Conservation (phyloP, 2,113 vertebrate species). For the Rattus rattus region DNA sequence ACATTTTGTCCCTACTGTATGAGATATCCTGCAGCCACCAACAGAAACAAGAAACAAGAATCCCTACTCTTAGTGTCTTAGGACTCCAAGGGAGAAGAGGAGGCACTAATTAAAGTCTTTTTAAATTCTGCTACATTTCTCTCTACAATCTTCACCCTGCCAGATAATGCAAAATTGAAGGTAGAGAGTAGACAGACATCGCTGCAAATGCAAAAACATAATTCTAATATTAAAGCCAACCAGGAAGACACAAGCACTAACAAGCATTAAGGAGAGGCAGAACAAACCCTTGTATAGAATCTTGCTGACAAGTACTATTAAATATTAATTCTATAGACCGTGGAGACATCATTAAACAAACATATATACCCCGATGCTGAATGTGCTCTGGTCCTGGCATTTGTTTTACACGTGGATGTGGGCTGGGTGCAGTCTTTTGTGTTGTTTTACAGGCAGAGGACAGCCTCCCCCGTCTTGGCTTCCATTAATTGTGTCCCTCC, state of each 20-base stretch:
- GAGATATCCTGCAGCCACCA: no score
- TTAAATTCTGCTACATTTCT: background rate
- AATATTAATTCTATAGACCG: conserved; percentile 90
- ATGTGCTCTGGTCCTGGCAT: conserved; percentile 65
- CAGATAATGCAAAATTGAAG: background rate
- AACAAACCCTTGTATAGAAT: conserved; percentile 84
- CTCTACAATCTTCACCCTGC: background rate
- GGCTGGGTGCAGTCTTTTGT: conserved; percentile 70
- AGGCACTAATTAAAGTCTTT: background rate
- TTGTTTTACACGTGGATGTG: conserved; percentile 75
- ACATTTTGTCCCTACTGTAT: background rate
- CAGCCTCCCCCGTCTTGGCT: background rate
- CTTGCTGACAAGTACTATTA: conserved; percentile 90
- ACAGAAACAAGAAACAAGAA: background rate
- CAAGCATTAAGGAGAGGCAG: conserved; percentile 77
- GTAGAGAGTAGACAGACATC: background rate
- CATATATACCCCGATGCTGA: conserved; percentile 73
- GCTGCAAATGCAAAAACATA: conserved; percentile 63
- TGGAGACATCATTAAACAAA: conserved; percentile 89
- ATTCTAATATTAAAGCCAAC: conserved; percentile 67
- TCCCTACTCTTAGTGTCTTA: background rate
- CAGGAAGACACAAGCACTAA: conserved; percentile 82
- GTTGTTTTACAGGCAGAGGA: conserved; percentile 21
- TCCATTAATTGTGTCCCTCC: conserved; percentile 33
- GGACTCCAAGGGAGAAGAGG: background rate